Conservation (phyloP, 2,113 vertebrate species). For the Siniperca knerii region DNA sequence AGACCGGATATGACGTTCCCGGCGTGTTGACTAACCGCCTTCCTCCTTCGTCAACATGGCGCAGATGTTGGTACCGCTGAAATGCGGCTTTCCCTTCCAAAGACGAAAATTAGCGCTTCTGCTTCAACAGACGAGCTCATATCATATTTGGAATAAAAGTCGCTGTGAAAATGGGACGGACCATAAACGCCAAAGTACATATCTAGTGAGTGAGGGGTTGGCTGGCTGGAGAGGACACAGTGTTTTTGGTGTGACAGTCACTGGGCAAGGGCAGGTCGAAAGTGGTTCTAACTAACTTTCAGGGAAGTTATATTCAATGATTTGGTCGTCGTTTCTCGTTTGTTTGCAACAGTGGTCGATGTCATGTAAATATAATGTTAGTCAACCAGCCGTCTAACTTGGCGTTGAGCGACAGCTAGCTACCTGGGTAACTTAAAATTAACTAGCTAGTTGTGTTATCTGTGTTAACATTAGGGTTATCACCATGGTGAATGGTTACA, state of each 20-base stretch:
- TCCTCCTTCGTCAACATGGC: slow-evolving; percentile 80
- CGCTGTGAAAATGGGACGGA: slow-evolving; percentile 12
- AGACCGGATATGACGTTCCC: slow-evolving; percentile 68
- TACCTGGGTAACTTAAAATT: slow-evolving; percentile 1
- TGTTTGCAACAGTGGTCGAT: background rate
- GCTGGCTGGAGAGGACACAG: slow-evolving; percentile 40
- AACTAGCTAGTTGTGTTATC: background rate
- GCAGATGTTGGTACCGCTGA: slow-evolving; percentile 76
- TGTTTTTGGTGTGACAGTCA: slow-evolving; percentile 48
- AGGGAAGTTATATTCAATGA: background rate
- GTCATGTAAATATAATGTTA: background rate
- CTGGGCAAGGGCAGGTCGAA: slow-evolving; percentile 64
- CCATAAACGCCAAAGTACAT: slow-evolving; percentile 40
- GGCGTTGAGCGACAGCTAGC: background rate
- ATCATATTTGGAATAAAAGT: slow-evolving; percentile 69
- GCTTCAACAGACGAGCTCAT: slow-evolving; percentile 75
- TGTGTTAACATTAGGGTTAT: background rate
- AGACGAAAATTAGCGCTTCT: slow-evolving; percentile 76
- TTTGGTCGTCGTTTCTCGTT: background rate
- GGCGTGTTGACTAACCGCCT: slow-evolving; percentile 34
- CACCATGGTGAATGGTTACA: background rate
- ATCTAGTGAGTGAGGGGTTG: slow-evolving; percentile 53
- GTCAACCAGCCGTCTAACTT: background rate
- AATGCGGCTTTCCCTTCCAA: slow-evolving; percentile 79
- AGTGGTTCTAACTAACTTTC: slow-evolving; percentile 43